These are phyloP conservation scores for Drosophila robusta DNA, from an alignment of 2,888 invertebrate species.

Conservation along the genomic window DNA sequence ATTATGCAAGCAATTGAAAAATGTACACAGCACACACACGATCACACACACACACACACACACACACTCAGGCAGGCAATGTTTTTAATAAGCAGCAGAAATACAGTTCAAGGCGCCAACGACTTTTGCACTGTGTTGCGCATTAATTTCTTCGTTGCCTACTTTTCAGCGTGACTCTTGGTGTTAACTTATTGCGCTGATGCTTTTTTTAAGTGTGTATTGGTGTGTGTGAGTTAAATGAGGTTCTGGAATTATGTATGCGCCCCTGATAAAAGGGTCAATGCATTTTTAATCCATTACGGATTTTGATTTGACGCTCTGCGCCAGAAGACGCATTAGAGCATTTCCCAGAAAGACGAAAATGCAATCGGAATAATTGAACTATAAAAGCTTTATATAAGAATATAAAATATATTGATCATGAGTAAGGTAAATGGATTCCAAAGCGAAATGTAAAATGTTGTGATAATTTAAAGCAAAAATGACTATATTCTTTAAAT, in stretches of 20 bases:
- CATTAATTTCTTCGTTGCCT: constrained; percentile 30
- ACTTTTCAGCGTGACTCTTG: constrained; percentile 33
- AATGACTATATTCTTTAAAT: too few relatives aligned
- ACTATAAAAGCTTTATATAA: too few relatives aligned
- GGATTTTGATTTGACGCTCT: constrained; percentile 23
- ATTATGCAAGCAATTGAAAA: constrained; percentile 68
- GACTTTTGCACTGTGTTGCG: constrained; percentile 36
- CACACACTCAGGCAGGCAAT: constrained; percentile 7
- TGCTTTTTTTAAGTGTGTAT: constrained; percentile 7
- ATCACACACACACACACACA: not conserved
- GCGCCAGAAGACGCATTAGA: constrained; percentile 12
- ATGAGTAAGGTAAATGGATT: too few relatives aligned
- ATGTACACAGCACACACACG: constrained; percentile 35
- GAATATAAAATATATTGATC: too few relatives aligned
- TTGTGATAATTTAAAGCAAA: too few relatives aligned
- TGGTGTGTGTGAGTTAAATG: constrained; percentile 16
- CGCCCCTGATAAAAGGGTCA: constrained; percentile 12
- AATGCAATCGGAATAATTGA: not conserved
- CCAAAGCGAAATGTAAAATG: too few relatives aligned
- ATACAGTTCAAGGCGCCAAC: constrained; percentile 53
- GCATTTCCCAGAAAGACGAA: not conserved
- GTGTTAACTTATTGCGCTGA: constrained; percentile 46
- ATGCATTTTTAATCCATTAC: constrained; percentile 59
- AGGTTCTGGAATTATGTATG: constrained; percentile 16
- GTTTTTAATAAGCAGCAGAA: constrained; percentile 38